Conservation (phyloP, 2,113 vertebrate species). For the Chionodraco myersi region DNA sequence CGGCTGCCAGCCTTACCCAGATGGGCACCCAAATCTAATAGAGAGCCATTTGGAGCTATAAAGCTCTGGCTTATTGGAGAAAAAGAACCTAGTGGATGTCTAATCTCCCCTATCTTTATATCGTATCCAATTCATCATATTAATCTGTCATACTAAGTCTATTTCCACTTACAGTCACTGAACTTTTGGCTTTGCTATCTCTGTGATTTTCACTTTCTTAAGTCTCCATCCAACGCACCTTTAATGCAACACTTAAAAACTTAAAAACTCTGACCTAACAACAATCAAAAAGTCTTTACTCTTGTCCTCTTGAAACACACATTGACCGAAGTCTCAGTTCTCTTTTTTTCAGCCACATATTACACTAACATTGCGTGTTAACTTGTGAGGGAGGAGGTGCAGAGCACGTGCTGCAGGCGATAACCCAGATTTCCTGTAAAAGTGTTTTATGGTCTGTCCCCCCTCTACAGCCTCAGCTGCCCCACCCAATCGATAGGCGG, state of each 20-base stretch:
- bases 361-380: conserved; percentile 42
- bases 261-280: conserved; percentile 16
- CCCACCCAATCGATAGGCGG: conserved; percentile 71
- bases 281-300: conserved; percentile 46
- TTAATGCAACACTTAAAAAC: conserved; percentile 7
- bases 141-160: conserved; percentile 68
- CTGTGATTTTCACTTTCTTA: conserved; percentile 26
- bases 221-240: conserved; percentile 4
- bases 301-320: conserved; percentile 28
- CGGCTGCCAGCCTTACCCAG: conserved; percentile 78
- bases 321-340: conserved; percentile 30
- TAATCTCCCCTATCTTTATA: conserved; percentile 73
- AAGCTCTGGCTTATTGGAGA: conserved; percentile 72
- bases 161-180: conserved; percentile 57
- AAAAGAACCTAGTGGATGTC: conserved; percentile 69
- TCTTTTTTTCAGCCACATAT: conserved; percentile 62
- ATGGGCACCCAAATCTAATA: conserved; percentile 83
- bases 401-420: conserved; percentile 33
- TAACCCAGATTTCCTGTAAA: conserved; percentile 70
- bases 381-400: conserved; percentile 24
- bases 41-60: conserved; percentile 79
- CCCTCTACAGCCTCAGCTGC: conserved; percentile 36
- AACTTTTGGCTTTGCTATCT: conserved; percentile 40
- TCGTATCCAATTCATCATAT: conserved; percentile 71
- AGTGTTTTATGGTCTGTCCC: conserved; percentile 70